Base-by-base conservation (phyloP, 2,797 vertebrate species). In the Etheostoma nigrum region DNA sequence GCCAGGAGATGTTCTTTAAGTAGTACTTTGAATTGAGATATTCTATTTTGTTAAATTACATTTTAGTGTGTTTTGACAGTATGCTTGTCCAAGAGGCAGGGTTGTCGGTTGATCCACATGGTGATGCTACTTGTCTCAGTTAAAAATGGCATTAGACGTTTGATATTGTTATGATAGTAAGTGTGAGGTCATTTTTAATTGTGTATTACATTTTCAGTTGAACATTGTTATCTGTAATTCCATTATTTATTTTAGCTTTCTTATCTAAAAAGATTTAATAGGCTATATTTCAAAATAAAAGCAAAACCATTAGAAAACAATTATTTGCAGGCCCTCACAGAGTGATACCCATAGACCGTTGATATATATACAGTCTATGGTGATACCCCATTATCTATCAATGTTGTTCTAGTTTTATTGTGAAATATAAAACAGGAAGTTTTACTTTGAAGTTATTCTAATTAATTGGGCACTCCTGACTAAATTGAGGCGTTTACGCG, bases 351-450 rank as follows among this genome's bases (percentile, higher is more conserved):
- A 23, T 23, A 23, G 21, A 23, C 21, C 21, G 21, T 23, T 23
- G 1, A 23, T 23, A 23, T 23, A 23, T 23, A 23, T 23, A 23
- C 21, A 23, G 21, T 23, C 21, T 23, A 23, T 23, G 21, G 21
- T 23, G 21, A 23, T 23, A 23, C 21, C 21, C 21, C 21, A 23
- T 23, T 23, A 1, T 23, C 18, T 33, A 2, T 68, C 15, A 21
- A 30, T 4, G 3, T 4, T 6, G 4, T 27, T 36, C 2, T 2
- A 27, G 12, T 65, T 77, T 89, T 90, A 86, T 75, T 88, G 63
- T 87, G 79, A 90, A 88, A 63, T 15, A 1, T 1, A 1, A 6
- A n/a, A 68, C 67, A 30, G 87, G 89, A 87, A 76, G 69, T 82
- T 57, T 30, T 40, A 49, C 33, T 66, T 53, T 51, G 69, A 13